These are phyloP conservation scores for Diaprepes abbreviatus DNA, from an alignment of 2,888 invertebrate genomes.

Conservation along the genomic window DNA sequence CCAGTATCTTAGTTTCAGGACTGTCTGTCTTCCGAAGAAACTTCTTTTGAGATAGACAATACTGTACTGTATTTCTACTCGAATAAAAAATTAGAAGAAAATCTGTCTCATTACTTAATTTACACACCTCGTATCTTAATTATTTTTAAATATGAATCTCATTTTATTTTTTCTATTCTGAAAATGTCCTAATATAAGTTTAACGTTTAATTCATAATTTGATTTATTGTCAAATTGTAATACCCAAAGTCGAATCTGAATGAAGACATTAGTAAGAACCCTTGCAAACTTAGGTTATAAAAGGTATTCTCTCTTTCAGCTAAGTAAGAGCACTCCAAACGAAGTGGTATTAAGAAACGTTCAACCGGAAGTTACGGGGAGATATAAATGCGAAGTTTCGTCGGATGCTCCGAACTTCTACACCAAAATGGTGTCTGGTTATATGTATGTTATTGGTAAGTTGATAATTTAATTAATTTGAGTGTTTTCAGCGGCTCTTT, in stretches of 20 bases:
- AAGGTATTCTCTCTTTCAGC: conserved; percentile 65
- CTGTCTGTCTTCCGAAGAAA: too few relatives aligned
- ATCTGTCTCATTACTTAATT: too few relatives aligned
- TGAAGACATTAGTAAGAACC: not conserved
- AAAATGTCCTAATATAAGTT: too few relatives aligned
- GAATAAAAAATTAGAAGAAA: too few relatives aligned
- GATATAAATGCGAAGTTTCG: conserved; percentile 82
- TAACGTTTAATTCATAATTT: too few relatives aligned
- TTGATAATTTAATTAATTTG: conserved; percentile 55
- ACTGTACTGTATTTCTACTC: too few relatives aligned
- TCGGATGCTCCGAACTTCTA: conserved; percentile 81
- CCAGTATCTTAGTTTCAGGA: too few relatives aligned
- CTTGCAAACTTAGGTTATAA: conserved; percentile 3
- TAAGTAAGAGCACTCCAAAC: conserved; percentile 75
- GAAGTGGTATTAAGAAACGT: conserved; percentile 79
- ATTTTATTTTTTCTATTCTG: too few relatives aligned
- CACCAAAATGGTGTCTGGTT: conserved; percentile 76
- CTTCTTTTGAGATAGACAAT: too few relatives aligned
- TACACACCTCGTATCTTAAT: too few relatives aligned
- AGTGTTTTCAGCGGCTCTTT: not conserved
- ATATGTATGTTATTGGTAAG: conserved; percentile 83
- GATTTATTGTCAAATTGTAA: too few relatives aligned
- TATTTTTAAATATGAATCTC: too few relatives aligned
- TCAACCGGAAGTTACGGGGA: conserved; percentile 78
- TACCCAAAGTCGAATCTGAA: not conserved